Base-by-base conservation (phyloP, 2,888 invertebrate species). In the Ceriagrion tenellum region DNA sequence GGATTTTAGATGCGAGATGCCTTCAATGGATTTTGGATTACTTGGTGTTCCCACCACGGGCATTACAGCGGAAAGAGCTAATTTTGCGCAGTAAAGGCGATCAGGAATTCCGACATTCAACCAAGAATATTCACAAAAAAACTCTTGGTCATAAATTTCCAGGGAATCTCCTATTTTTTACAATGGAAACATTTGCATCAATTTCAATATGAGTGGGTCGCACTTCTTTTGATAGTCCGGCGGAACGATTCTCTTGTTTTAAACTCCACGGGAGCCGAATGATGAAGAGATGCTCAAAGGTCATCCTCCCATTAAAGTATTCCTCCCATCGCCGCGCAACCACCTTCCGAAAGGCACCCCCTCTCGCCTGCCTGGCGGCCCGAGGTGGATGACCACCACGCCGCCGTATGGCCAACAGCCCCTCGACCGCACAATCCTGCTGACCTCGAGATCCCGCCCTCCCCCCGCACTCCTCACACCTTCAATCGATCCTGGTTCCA, bases 351-450 rank as follows among this genome's bases (percentile, higher is more conserved):
- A 91, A 81, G 81, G 81, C 93, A 93, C 93, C 93, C 93, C 69
- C 35, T 47, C 69, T 47, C 63, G 47, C 69, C 69, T 93, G 35
- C 69, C 69, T 93, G 69, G 59, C 59, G 59, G 59, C 69, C 69
- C 69, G 69, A 93, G 93, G 93, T 93, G 93, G 93, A 93, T 93
- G 93, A 93, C 93, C 93, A 93, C 47, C 40, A 40, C 18, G 3
- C 16, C 59, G 63, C 35, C 81, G 47, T 93, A 47, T 93, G 93
- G 93, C 93, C 81, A 93, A 69, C 69, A 93, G 93, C 69, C 93
- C 93, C 93, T n/a, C 93, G 69, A 93, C 69, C 93, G 93, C 93
- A 47, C 69, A 93, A 93, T 93, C 93, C 93, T 93, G 93, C 93
- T 93, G 93, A 69, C 93, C 93, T 93, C 93, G 93, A 93, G 69